Evolutionary conservation across 2,888 invertebrate species (phyloP).

Genomic region (Amiota minor): DNA sequence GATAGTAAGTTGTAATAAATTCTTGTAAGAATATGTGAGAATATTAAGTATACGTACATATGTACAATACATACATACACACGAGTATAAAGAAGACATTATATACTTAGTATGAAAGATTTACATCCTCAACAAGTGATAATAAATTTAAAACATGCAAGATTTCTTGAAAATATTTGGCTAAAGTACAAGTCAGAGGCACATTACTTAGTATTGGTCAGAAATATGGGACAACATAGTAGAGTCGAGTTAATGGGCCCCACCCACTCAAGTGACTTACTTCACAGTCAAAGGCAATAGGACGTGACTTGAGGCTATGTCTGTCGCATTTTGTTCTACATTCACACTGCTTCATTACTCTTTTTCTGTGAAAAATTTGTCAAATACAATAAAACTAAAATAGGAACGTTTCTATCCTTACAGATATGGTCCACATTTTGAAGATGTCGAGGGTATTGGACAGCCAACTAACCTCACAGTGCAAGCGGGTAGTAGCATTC

Average conservation of each 20-base stretch:
- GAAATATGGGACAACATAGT: background rate
- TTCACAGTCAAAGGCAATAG: conserved; percentile 21
- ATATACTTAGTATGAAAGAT: too few relatives aligned
- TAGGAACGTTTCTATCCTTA: conserved; percentile 14
- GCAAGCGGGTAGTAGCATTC: conserved; percentile 82
- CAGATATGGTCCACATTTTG: conserved; percentile 83
- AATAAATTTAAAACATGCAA: too few relatives aligned
- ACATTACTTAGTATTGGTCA: background rate
- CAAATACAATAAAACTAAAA: conserved; percentile 38
- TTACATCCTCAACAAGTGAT: too few relatives aligned
- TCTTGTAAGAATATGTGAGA: too few relatives aligned
- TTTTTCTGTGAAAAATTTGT: conserved; percentile 16
- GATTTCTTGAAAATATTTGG: background rate
- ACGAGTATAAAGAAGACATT: too few relatives aligned
- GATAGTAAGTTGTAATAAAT: too few relatives aligned
- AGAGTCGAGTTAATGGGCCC: background rate
- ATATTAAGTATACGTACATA: too few relatives aligned
- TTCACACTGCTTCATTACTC: background rate
- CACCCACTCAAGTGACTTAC: conserved; percentile 10
- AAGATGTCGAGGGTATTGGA: conserved; percentile 75
- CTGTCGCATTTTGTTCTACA: background rate
- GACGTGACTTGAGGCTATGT: conserved; percentile 6
- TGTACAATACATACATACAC: too few relatives aligned
- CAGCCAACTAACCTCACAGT: conserved; percentile 82
- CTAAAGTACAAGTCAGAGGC: background rate